These are phyloP conservation scores for Geococcyx californianus DNA, from an alignment of 2,113 vertebrate species.

Conservation along the genomic window DNA sequence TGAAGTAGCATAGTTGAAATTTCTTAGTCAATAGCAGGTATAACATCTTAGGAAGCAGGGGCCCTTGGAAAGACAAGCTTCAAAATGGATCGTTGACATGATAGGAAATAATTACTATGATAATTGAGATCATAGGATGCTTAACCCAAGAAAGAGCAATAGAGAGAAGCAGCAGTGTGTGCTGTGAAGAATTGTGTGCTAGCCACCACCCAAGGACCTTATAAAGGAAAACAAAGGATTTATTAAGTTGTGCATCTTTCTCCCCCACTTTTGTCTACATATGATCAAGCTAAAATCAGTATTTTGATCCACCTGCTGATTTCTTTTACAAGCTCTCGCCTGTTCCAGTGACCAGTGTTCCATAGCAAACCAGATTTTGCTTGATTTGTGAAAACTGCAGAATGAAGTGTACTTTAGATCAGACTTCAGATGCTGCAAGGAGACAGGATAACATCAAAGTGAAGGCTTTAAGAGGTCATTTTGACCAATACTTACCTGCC, in stretches of 20 bases:
- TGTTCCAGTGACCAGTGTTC: background rate
- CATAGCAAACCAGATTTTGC: background rate
- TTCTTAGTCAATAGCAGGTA: background rate
- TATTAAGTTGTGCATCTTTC: background rate
- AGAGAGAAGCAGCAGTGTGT: background rate
- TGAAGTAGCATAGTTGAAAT: too few relatives aligned
- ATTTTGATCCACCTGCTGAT: accelerated
- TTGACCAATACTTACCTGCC: background rate
- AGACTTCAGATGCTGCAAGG: background rate
- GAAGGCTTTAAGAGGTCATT: background rate
- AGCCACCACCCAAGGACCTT: background rate
- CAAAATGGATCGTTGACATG: background rate
- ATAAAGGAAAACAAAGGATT: background rate
- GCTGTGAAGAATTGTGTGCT: background rate
- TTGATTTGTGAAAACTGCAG: background rate
- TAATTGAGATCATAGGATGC: too few relatives aligned
- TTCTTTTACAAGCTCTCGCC: background rate
- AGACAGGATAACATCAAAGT: background rate
- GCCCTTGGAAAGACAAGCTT: background rate
- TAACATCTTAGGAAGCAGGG: background rate
- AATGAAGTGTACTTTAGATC: background rate
- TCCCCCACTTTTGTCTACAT: background rate
- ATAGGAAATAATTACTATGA: background rate
- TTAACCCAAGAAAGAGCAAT: background rate
- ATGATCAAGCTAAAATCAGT: background rate